Conservation (phyloP, 2,113 vertebrate genomes). For the Apaloderma vittatum region DNA sequence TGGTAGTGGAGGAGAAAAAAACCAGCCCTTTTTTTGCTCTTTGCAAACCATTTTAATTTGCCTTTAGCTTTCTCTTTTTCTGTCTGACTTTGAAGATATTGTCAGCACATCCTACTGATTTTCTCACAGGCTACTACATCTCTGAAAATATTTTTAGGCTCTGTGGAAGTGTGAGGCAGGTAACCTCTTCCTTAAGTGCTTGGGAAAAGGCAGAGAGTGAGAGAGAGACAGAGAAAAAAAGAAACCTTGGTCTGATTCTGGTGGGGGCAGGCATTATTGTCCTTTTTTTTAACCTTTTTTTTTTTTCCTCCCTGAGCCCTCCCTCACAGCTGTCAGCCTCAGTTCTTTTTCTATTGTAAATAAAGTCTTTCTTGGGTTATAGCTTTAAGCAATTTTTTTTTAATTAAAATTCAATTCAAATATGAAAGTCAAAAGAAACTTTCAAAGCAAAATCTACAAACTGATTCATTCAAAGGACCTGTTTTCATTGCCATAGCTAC, state of each 20-base stretch:
- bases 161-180: conserved; percentile 39
- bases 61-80: conserved; percentile 21
- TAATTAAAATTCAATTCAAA: conserved; percentile 69
- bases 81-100: conserved; percentile 19
- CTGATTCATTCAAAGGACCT: conserved; percentile 74
- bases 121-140: conserved; percentile 45
- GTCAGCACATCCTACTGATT: conserved; percentile 30
- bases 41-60: neutral
- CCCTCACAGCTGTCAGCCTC: conserved; percentile 21
- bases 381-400: conserved; percentile 54
- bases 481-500: conserved; percentile 80
- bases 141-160: conserved; percentile 71
- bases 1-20: neutral
- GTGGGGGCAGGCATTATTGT: neutral
- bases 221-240: neutral
- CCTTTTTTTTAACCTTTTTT: neutral
- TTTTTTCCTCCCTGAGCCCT: neutral
- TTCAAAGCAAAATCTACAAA: conserved; percentile 70
- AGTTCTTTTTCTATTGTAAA: conserved; percentile 59
- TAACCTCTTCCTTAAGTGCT: conserved; percentile 39
- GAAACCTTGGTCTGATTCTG: conserved; percentile 25
- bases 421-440: conserved; percentile 71
- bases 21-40: neutral
- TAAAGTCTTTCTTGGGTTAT: conserved; percentile 60
- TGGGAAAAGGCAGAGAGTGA: neutral